Percentiles rank a stretch among this genome's conserved stretches.
phyloP scores from a whole-genome alignment of 2,113 vertebrate species.

The Platysternon megacephalum region DNA sequence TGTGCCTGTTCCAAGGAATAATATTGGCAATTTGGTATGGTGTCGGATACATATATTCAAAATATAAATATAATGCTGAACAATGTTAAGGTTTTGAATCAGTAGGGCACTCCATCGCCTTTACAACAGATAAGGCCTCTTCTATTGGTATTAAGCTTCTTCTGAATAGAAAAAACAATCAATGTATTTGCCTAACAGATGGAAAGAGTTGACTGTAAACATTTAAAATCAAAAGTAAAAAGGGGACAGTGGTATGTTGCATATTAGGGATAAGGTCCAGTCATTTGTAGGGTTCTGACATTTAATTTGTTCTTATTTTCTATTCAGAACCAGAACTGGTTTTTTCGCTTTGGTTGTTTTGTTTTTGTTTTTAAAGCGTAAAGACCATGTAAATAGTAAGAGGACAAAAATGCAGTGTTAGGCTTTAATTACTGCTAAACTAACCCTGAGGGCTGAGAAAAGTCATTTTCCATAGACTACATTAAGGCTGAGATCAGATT shows the following conservation, averaged over 20 bases:
- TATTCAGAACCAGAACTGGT: slow-evolving; percentile 2
- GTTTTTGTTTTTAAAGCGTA: slow-evolving; percentile 17
- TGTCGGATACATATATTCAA: slow-evolving; percentile 1
- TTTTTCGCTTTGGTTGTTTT: background rate
- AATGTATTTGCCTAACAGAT: background rate
- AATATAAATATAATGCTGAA: background rate
- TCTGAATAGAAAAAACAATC: background rate
- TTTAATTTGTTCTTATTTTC: slow-evolving; percentile 70
- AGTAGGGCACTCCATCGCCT: background rate
- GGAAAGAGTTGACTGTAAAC: background rate
- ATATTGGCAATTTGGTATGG: background rate
- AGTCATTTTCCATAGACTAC: slow-evolving; percentile 47
- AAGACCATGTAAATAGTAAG: slow-evolving; percentile 60
- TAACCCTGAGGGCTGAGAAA: slow-evolving; percentile 55
- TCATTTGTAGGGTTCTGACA: slow-evolving; percentile 49
- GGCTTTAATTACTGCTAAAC: slow-evolving; percentile 56
- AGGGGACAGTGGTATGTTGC: background rate
- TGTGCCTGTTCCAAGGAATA: background rate
- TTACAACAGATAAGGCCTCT: background rate
- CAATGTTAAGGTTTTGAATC: background rate
- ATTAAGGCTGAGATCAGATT: slow-evolving; percentile 53
- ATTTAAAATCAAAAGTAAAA: background rate
- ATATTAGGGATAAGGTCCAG: background rate
- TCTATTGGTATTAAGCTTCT: background rate
- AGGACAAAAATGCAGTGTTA: slow-evolving; percentile 2